Base-by-base conservation (phyloP, 2,888 invertebrate species). In the Xestoiulus laeticollis region DNA sequence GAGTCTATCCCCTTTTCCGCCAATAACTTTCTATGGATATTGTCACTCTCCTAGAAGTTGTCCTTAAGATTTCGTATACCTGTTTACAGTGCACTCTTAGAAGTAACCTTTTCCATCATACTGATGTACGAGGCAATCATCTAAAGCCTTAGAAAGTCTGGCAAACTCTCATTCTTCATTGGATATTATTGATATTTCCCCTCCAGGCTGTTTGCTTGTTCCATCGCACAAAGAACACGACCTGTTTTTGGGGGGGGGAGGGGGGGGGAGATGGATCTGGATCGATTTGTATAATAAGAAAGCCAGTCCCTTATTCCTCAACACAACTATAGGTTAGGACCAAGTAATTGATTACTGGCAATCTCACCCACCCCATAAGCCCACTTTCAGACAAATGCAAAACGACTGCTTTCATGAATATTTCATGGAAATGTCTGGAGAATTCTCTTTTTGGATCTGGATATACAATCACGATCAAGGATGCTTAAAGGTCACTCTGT, bases 71-170 rank as follows among this genome's bases (percentile, higher is more conserved):
- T 68, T 10, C 68, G 10, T 68, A 68, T 68, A 68, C 68, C 68
- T 68, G 68, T 68, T 68, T 68, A 68, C 68, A 68, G 68, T 68
- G 68, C 68, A 68, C 68, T 68, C 26, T 22, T 22, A 68, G 68
- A 26, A 68, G 68, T 68, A 68, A 68, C 68, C 68, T 68, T 68
- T 68, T 68, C 68, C 68, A 68, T 68, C 68, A 68, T 68, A 68
- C 68, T 68, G 68, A 68, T 68, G 68, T 68, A 68, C 68, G 68
- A 68, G 68, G 68, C 68, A 68, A 68, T 68, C 68, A 68, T 68
- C 68, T 68, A 68, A 68, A 68, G 68, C 68, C 68, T 68, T 68
- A 68, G 68, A 68, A 68, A 68, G 68, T 68, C 68, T 68, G 10
- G 26, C 68, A 68, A 68, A 68, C 68, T 68, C 68, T 68, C 68